Percentiles rank a stretch among this genome's conserved stretches.
These are phyloP conservation scores for Drosophila persimilis DNA, from an alignment of 1,140 invertebrate species.

Conservation along the genomic window DNA sequence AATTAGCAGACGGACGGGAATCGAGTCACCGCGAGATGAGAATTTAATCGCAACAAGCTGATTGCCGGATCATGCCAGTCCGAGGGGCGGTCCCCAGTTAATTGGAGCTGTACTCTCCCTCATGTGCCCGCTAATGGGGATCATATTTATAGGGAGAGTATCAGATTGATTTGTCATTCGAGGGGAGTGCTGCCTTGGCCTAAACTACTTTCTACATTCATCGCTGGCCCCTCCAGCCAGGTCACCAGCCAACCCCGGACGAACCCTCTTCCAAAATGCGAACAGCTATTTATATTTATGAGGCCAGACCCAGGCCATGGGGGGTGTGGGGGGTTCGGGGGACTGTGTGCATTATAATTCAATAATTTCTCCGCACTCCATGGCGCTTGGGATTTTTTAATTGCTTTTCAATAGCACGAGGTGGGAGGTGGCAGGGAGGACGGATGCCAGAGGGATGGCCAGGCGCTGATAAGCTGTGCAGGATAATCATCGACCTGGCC, in stretches of 20 bases:
- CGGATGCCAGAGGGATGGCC: conserved; percentile 20
- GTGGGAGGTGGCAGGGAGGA: not conserved
- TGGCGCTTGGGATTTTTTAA: conserved; percentile 70
- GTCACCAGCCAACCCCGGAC: too few relatives aligned
- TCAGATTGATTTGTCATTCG: too few relatives aligned
- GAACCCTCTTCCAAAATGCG: conserved; percentile 41
- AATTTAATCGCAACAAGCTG: conserved; percentile 59
- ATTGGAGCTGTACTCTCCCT: too few relatives aligned
- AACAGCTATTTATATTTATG: conserved; percentile 77
- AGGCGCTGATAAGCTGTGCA: conserved; percentile 63
- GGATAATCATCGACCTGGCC: conserved; percentile 62
- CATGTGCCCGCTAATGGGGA: too few relatives aligned
- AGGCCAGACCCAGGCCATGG: conserved; percentile 20
- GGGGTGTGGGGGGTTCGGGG: too few relatives aligned
- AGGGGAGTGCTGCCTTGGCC: too few relatives aligned
- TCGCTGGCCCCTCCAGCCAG: too few relatives aligned
- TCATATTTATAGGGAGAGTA: too few relatives aligned
- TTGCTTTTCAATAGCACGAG: conserved; percentile 78
- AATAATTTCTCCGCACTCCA: conserved; percentile 68
- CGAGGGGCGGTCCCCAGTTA: too few relatives aligned
- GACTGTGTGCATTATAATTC: conserved; percentile 69
- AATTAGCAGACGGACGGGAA: conserved; percentile 56
- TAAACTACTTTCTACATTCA: too few relatives aligned
- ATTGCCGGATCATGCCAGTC: conserved; percentile 40
- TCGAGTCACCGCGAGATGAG: conserved; percentile 22